Conservation (phyloP, 2,797 vertebrate species). For the Gymnoscopelus braueri region DNA sequence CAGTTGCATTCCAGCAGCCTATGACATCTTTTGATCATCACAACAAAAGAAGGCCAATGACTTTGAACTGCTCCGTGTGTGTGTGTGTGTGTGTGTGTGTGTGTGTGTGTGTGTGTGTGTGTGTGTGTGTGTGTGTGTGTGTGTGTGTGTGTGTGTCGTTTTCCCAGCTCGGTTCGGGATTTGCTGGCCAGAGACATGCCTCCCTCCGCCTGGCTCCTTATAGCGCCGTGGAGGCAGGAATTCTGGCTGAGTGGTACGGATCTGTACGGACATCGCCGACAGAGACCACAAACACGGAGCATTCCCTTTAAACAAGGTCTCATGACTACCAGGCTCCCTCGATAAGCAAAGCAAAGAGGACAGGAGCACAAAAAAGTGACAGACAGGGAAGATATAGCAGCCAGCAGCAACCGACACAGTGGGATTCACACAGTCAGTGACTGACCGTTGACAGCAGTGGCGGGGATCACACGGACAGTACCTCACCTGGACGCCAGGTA, state of each 20-base stretch:
- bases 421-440: too few relatives aligned
- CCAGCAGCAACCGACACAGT: too few relatives aligned
- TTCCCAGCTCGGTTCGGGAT: constrained; percentile 80
- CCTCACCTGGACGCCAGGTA: constrained; percentile 54
- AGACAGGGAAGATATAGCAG: background rate
- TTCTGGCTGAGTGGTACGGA: constrained; percentile 82
- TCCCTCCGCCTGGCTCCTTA: constrained; percentile 88
- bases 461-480: constrained; percentile 36
- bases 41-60: constrained; percentile 60
- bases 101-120: constrained; percentile 51
- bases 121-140: background rate
- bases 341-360: constrained; percentile 57
- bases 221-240: constrained; percentile 85
- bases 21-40: constrained; percentile 58
- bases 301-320: constrained; percentile 86
- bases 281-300: constrained; percentile 84
- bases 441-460: constrained; percentile 6
- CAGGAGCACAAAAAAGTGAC: constrained; percentile 18
- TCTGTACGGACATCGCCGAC: constrained; percentile 91
- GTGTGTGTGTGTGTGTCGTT: constrained; percentile 32
- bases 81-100: constrained; percentile 4
- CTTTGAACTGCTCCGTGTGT: constrained; percentile 44
- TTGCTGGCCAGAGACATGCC: constrained; percentile 85
- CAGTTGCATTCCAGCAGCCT: constrained; percentile 15
- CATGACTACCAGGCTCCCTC: constrained; percentile 83